phyloP scores from a whole-genome alignment of 2,888 invertebrate species.

The Scelioninae gen. 2 region DNA sequence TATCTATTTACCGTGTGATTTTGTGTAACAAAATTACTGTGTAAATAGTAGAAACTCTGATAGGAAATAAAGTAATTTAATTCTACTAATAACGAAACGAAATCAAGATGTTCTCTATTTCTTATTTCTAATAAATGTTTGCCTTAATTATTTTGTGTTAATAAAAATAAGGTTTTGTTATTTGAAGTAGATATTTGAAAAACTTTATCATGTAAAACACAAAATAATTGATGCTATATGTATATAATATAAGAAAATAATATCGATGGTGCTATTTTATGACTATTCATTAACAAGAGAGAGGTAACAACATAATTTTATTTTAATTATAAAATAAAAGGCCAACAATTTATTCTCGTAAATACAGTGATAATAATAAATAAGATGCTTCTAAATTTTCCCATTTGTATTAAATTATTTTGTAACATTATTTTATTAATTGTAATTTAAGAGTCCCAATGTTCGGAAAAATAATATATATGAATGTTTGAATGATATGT shows the following conservation, averaged over 20 bases:
- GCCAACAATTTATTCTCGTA: neutral
- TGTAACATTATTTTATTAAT: no score
- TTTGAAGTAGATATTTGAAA: neutral
- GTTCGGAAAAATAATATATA: no score
- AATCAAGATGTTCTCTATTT: constrained; percentile 2
- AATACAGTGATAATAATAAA: constrained; percentile 14
- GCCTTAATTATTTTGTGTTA: constrained; percentile 18
- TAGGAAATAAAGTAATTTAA: neutral
- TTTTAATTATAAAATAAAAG: neutral
- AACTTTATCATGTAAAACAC: neutral
- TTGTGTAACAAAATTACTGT: neutral
- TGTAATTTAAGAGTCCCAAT: no score
- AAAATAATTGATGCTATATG: constrained; percentile 15
- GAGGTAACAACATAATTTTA: neutral
- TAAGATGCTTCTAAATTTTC: no score
- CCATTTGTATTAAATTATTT: no score
- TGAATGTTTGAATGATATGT: no score
- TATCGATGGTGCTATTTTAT: constrained; percentile 13
- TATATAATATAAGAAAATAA: constrained; percentile 8
- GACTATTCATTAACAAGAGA: neutral
- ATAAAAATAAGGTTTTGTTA: neutral
- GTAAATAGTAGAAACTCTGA: constrained; percentile 4
- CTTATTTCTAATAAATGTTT: constrained; percentile 11
- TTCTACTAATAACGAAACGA: neutral
- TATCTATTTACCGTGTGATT: no score